Percentiles rank a stretch among this genome's conserved stretches.
Conservation (phyloP, 1,140 invertebrate genomes). For the Scaptomyza montana region DNA sequence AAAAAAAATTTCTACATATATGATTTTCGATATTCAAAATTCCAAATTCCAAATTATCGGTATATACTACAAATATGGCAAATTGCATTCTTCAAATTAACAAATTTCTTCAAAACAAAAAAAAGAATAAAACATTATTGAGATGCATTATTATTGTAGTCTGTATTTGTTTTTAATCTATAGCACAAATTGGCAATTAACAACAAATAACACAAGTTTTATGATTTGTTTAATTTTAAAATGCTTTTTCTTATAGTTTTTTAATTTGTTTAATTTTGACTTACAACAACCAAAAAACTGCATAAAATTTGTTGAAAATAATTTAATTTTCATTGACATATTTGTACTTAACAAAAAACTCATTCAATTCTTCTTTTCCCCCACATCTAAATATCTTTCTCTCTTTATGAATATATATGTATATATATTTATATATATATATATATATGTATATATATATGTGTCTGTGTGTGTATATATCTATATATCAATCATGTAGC, state of each 20-base stretch:
- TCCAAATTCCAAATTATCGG: conserved; percentile 40
- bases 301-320: conserved; percentile 42
- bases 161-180: conserved; percentile 46
- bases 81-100: conserved; percentile 10
- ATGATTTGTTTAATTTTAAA: conserved; percentile 26
- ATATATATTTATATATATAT: conserved; percentile 16
- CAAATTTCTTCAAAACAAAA: not conserved
- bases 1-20: conserved; percentile 17
- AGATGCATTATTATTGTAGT: conserved; percentile 51
- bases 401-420: conserved; percentile 16
- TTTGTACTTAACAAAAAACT: conserved; percentile 41
- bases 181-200: conserved; percentile 78
- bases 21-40: conserved; percentile 40
- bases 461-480: conserved; percentile 35
- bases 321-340: conserved; percentile 27
- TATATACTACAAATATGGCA: conserved; percentile 8
- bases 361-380: conserved; percentile 47
- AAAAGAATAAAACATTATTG: conserved; percentile 21
- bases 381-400: conserved; percentile 29
- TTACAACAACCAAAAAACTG: conserved; percentile 28
- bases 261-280: conserved; percentile 26
- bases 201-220: conserved; percentile 28
- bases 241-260: conserved; percentile 22
- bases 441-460: not conserved
- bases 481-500: conserved; percentile 85